Conservation (phyloP, 1,140 invertebrate species). For the Periplaneta americana region DNA sequence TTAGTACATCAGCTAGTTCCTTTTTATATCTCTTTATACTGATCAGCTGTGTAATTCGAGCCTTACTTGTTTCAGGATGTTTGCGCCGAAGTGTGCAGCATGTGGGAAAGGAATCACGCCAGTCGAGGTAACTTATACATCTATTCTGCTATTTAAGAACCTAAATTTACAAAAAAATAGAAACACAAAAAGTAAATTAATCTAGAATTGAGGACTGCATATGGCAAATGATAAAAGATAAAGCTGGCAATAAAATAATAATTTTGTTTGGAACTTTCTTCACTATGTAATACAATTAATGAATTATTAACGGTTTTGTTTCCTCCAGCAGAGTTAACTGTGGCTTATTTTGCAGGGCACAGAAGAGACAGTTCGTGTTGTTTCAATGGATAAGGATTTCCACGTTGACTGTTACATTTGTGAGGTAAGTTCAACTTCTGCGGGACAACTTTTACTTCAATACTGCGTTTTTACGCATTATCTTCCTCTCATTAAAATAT, state of each 20-base stretch:
- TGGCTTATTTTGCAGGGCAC: conserved; percentile 87
- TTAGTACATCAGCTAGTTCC: too few species aligned
- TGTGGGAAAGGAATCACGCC: conserved; percentile 89
- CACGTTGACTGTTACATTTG: conserved; percentile 98
- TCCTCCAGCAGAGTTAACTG: too few species aligned
- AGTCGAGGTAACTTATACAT: conserved; percentile 51
- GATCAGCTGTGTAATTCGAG: too few species aligned
- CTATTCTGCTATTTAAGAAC: neutral
- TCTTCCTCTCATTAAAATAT: too few species aligned
- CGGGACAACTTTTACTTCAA: too few species aligned
- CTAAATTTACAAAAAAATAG: neutral
- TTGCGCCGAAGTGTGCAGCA: conserved; percentile 94
- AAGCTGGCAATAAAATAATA: too few species aligned
- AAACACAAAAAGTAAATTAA: neutral
- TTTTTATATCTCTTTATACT: too few species aligned
- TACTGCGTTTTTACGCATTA: too few species aligned
- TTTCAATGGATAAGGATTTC: conserved; percentile 98
- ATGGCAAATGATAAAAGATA: too few species aligned
- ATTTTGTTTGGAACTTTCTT: too few species aligned
- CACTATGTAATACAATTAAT: too few species aligned
- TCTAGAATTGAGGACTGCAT: neutral
- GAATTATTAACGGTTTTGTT: too few species aligned
- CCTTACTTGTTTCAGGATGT: conserved; percentile 62
- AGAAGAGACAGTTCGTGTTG: conserved; percentile 94
- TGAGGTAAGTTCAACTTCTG: conserved; percentile 65